Base-by-base conservation (phyloP, 2,113 vertebrate genomes). In the sheep (Ovis aries) region DNA sequence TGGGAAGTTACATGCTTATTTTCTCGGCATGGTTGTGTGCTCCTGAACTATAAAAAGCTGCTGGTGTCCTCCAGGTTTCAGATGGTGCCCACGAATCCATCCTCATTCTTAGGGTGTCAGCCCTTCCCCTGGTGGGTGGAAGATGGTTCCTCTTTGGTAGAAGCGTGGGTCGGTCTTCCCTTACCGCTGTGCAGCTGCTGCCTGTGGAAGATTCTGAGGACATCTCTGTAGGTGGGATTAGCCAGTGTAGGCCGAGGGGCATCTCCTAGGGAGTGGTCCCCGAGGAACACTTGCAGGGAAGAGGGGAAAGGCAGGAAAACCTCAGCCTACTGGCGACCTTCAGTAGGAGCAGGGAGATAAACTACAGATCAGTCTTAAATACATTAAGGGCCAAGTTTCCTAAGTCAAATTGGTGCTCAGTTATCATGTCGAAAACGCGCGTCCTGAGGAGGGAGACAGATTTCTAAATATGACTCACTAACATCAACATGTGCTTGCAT, bases 261-360 rank as follows among this genome's bases (percentile, higher is more conserved):
- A 43, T 11, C 36, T 84, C 13, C 17, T 90, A 8, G 6, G 45
- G 29, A 17, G 13, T 11, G 23, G 23, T 6, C 31, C 33, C 74
- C 10, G 15, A 64, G 74, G 50, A 88, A 95, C 80, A 88, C 45
- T 48, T 10, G 0, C 50, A 45, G 21, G 13, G 11, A 78, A 60
- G 10, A 7, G 67, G 57, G 48, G 53, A 59, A 45, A 89, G 45
- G 53, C 78, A 57, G 91, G 85, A 84, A 95, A 93, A 64, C 11
- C 7, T 64, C 21, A 57, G 31, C 43, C 31, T 14, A 43, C 33
- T 3, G 13, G 50, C 4, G 27, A 86, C 40, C 80, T 71, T 91
- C 36, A 31, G 43, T 48, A 25, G 87, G 80, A 93, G 36, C 48
- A 78, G 60, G 0, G 15, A 62, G 29, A 23, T 9, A 64, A 95